Conservation (phyloP, 2,888 invertebrate genomes). For the Portevinia maculata region DNA sequence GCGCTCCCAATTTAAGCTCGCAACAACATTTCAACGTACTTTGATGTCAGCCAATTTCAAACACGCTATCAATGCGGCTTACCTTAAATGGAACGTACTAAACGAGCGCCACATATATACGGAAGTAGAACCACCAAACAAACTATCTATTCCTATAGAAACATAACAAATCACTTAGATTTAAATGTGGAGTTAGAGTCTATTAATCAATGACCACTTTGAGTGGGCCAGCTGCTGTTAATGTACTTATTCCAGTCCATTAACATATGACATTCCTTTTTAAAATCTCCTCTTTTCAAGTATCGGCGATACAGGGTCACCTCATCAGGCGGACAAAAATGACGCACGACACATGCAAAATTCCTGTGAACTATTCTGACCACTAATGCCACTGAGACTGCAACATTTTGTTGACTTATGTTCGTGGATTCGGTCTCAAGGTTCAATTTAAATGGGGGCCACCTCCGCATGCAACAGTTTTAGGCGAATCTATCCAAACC, state of each 20-base stretch:
- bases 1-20: too few species aligned
- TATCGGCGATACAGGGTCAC: constrained; percentile 11
- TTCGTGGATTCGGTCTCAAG: constrained; percentile 52
- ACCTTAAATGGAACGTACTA: not conserved
- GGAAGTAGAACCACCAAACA: constrained; percentile 35
- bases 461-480: constrained; percentile 55
- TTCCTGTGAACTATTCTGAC: constrained; percentile 45
- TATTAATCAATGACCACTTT: constrained; percentile 52
- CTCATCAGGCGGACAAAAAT: constrained; percentile 17
- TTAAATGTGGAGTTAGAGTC: constrained; percentile 20
- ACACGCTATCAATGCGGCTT: not conserved
- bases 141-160: constrained; percentile 11
- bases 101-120: not conserved
- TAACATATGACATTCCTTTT: constrained; percentile 43
- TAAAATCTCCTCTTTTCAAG: constrained; percentile 32
- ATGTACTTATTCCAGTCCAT: constrained; percentile 25
- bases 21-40: too few species aligned
- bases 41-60: not conserved
- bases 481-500: constrained; percentile 16
- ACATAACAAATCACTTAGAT: constrained; percentile 23
- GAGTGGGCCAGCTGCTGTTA: constrained; percentile 7
- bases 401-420: constrained; percentile 60
- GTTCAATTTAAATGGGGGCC: constrained; percentile 52
- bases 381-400: constrained; percentile 37
- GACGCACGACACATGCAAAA: constrained; percentile 21